phyloP scores from a whole-genome alignment of 2,797 vertebrate species.

The Silurus aristotelis region DNA sequence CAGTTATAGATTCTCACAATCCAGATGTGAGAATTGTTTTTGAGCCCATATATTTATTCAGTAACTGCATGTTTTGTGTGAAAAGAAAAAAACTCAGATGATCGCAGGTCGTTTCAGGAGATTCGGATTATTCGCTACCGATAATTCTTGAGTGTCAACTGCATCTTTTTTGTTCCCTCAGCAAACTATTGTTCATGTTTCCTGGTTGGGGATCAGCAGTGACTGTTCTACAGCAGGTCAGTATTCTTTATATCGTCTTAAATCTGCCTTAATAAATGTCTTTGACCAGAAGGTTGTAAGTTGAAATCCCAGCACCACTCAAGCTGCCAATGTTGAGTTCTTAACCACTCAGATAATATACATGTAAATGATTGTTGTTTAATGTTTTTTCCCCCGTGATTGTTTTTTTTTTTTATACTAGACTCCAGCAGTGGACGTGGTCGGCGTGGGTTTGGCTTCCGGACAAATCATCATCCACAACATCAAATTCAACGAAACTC shows the following conservation, averaged over 20 bases:
- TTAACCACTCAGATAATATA: neutral
- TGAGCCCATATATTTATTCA: too few relatives aligned
- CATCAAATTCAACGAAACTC: conserved; percentile 87
- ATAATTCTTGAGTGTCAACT: too few relatives aligned
- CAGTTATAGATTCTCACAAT: too few relatives aligned
- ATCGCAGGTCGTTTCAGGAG: too few relatives aligned
- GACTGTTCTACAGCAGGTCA: conserved; percentile 88
- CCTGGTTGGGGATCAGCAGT: conserved; percentile 84
- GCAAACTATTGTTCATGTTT: conserved; percentile 88
- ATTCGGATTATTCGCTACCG: too few relatives aligned
- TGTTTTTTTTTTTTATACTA: conserved; percentile 50
- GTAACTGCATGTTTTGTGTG: too few relatives aligned
- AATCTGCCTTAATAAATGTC: too few relatives aligned
- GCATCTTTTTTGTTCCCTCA: conserved; percentile 61
- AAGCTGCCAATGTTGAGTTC: neutral
- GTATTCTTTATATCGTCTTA: conserved; percentile 22
- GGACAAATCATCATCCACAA: conserved; percentile 91
- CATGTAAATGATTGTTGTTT: neutral
- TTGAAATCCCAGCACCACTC: too few relatives aligned
- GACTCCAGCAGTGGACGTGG: conserved; percentile 92
- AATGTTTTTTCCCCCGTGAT: neutral
- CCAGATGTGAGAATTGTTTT: too few relatives aligned
- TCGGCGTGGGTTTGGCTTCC: conserved; percentile 83
- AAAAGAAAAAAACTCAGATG: too few relatives aligned
- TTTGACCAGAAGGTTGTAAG: too few relatives aligned